These are phyloP conservation scores for Anthrax anthrax DNA, from an alignment of 2,888 invertebrate genomes.

Conservation along the genomic window DNA sequence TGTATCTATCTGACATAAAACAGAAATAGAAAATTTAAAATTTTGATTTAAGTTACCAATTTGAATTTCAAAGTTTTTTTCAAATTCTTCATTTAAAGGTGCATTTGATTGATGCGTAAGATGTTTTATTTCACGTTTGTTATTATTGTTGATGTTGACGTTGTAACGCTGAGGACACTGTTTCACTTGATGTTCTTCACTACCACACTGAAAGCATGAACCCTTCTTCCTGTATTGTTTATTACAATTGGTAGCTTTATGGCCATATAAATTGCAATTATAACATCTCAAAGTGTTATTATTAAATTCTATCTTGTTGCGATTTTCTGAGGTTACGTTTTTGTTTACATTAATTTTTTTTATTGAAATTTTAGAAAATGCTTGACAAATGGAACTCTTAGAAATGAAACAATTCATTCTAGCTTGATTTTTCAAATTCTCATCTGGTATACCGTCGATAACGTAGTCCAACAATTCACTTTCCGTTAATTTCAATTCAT, in stretches of 20 bases:
- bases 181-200: neutral
- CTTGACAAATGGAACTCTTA: too few relatives aligned
- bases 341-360: too few relatives aligned
- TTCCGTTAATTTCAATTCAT: too few relatives aligned
- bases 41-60: neutral
- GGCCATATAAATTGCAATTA: neutral
- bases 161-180: neutral
- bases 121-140: neutral
- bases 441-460: too few relatives aligned
- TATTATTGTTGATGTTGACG: neutral
- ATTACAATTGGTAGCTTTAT: neutral
- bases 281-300: neutral
- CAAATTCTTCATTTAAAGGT: too few relatives aligned
- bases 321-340: too few relatives aligned
- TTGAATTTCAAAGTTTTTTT: too few relatives aligned
- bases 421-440: too few relatives aligned
- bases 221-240: neutral
- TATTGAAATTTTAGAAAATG: too few relatives aligned
- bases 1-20: neutral
- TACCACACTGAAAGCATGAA: neutral
- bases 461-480: too few relatives aligned
- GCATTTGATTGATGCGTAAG: neutral
- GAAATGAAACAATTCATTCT: too few relatives aligned
- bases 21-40: neutral
- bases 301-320: too few relatives aligned